Conservation (phyloP, 2,797 vertebrate species). For the Carapus acus region DNA sequence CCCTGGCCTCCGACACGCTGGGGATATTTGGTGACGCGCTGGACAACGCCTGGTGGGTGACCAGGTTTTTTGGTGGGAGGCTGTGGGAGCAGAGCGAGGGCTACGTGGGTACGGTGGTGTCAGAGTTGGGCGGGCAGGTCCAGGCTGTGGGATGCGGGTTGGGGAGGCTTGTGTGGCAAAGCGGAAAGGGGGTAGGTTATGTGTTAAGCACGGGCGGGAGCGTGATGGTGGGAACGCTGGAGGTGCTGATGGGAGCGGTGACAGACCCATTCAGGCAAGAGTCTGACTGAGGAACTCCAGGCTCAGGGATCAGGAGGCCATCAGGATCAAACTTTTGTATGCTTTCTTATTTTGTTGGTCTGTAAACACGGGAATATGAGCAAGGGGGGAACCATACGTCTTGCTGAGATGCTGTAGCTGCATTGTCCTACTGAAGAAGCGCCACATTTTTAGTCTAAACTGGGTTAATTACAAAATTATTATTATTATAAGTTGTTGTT, state of each 20-base stretch:
- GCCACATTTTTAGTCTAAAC: slow-evolving; percentile 9
- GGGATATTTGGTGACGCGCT: slow-evolving; percentile 52
- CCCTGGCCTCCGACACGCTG: slow-evolving; percentile 58
- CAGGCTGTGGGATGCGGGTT: slow-evolving; percentile 62
- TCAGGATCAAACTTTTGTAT: slow-evolving; percentile 12
- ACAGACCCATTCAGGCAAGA: slow-evolving; percentile 50
- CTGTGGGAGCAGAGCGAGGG: slow-evolving; percentile 59
- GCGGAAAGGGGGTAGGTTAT: slow-evolving; percentile 53
- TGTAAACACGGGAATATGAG: slow-evolving; percentile 3
- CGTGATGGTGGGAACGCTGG: slow-evolving; percentile 45
- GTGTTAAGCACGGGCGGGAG: slow-evolving; percentile 33
- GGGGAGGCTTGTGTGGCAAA: slow-evolving; percentile 57
- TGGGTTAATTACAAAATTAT: slow-evolving; percentile 6
- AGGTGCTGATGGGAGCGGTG: slow-evolving; percentile 33
- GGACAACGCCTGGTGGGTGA: slow-evolving; percentile 62
- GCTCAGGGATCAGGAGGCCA: background rate
- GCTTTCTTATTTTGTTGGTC: slow-evolving; percentile 24
- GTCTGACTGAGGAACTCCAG: slow-evolving; percentile 32
- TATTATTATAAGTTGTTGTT: too few species aligned
- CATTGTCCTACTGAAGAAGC: slow-evolving; percentile 25
- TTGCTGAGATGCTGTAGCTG: slow-evolving; percentile 33
- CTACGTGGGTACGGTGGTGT: slow-evolving; percentile 58
- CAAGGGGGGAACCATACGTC: slow-evolving; percentile 15
- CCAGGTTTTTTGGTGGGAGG: slow-evolving; percentile 55
- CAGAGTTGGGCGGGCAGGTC: slow-evolving; percentile 68